Evolutionary conservation across 2,888 invertebrate species (phyloP).

Genomic region (Scaptomyza tumidula): DNA sequence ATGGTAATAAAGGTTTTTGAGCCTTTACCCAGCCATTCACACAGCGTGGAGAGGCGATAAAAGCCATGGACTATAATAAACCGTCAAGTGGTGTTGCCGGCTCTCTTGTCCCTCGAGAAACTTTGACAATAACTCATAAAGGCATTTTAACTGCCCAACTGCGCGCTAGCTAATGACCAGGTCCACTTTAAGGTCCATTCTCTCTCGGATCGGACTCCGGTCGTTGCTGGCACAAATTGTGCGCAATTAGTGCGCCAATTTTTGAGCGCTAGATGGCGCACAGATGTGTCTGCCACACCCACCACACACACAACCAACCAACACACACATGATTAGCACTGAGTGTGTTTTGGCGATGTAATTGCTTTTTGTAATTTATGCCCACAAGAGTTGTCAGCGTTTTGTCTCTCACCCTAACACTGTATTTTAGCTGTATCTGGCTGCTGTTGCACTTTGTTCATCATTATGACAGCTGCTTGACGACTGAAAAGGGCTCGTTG

Average conservation of each 20-base stretch:
- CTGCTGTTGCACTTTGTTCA: constrained; percentile 75
- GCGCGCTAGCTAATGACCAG: constrained; percentile 64
- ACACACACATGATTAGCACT: constrained; percentile 62
- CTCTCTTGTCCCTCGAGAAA: constrained; percentile 51
- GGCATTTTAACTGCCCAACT: constrained; percentile 70
- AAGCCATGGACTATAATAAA: constrained; percentile 51
- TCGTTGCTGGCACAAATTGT: constrained; percentile 64
- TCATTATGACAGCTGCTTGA: constrained; percentile 80
- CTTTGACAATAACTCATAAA: constrained; percentile 75
- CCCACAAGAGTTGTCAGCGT: constrained; percentile 68
- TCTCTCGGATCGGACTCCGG: background rate
- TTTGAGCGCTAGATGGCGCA: constrained; percentile 76
- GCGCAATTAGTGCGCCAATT: constrained; percentile 76
- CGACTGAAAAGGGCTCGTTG: constrained; percentile 67
- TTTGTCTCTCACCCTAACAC: constrained; percentile 54
- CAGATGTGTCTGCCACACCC: constrained; percentile 60
- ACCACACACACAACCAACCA: constrained; percentile 11
- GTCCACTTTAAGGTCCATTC: constrained; percentile 9
- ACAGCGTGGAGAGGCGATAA: constrained; percentile 55
- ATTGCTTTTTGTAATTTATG: constrained; percentile 79
- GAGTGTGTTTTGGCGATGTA: constrained; percentile 75
- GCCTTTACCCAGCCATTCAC: constrained; percentile 10
- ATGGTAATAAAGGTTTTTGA: constrained; percentile 54
- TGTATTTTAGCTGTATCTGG: constrained; percentile 13
- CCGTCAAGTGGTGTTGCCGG: constrained; percentile 33